Evolutionary conservation across 2,113 vertebrate genomes (phyloP).

Genomic region (Salvelinus alpinus): DNA sequence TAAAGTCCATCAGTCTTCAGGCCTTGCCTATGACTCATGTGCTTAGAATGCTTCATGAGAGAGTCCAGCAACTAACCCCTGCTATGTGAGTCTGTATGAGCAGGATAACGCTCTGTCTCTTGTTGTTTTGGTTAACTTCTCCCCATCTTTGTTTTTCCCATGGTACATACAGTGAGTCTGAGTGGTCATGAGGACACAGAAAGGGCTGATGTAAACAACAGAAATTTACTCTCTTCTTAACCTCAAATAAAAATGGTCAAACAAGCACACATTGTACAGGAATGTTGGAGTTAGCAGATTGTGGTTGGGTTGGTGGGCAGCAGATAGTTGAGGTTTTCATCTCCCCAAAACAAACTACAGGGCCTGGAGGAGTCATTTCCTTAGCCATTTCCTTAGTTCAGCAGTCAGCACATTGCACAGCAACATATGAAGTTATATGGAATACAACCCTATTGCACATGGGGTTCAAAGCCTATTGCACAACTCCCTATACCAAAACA

Average conservation of each 20-base stretch:
- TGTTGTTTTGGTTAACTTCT: slow-evolving; percentile 47
- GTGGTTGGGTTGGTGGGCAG: slow-evolving; percentile 32
- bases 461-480: not conserved
- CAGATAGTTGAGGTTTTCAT: slow-evolving; percentile 32
- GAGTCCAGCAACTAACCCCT: slow-evolving; percentile 26
- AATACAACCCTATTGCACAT: not conserved
- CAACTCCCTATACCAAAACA: not conserved
- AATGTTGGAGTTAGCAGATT: slow-evolving; percentile 47
- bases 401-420: slow-evolving; percentile 10
- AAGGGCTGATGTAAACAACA: slow-evolving; percentile 50
- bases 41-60: slow-evolving; percentile 30
- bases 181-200: slow-evolving; percentile 31
- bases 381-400: not conserved
- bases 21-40: slow-evolving; percentile 39
- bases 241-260: not conserved
- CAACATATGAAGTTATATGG: slow-evolving; percentile 5
- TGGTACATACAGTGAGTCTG: slow-evolving; percentile 24
- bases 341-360: slow-evolving; percentile 34
- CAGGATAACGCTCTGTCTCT: slow-evolving; percentile 28
- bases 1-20: no score
- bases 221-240: slow-evolving; percentile 27
- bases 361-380: not conserved
- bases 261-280: slow-evolving; percentile 33
- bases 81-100: slow-evolving; percentile 15
- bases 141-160: slow-evolving; percentile 5